These are phyloP conservation scores for Acleris emargana DNA, from an alignment of 2,888 invertebrate species.

Conservation along the genomic window DNA sequence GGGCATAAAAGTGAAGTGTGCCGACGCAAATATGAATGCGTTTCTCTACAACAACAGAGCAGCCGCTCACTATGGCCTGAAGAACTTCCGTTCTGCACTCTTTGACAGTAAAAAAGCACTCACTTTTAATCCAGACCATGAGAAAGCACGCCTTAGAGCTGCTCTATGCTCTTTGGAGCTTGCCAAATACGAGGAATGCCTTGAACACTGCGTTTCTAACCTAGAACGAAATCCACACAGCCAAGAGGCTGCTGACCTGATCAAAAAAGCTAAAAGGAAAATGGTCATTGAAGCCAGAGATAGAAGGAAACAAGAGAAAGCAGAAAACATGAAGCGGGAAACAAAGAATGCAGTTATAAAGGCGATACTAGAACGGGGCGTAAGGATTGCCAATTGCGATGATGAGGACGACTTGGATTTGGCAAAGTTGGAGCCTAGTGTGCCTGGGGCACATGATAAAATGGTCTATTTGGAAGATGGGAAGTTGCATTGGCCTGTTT, in stretches of 20 bases:
- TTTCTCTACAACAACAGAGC: constrained; percentile 96
- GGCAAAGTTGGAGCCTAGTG: constrained; percentile 84
- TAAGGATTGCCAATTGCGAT: constrained; percentile 81
- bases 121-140: constrained; percentile 88
- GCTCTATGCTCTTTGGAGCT: constrained; percentile 88
- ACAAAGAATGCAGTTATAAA: constrained; percentile 66
- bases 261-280: constrained; percentile 75
- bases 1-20: constrained; percentile 91
- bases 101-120: constrained; percentile 92
- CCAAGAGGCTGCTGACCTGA: constrained; percentile 67
- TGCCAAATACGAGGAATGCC: constrained; percentile 87
- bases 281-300: constrained; percentile 80
- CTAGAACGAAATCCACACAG: constrained; percentile 83
- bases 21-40: constrained; percentile 88
- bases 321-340: constrained; percentile 69
- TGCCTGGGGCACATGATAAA: constrained; percentile 86
- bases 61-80: constrained; percentile 92
- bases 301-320: constrained; percentile 77
- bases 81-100: constrained; percentile 91
- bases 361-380: constrained; percentile 72
- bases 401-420: constrained; percentile 75
- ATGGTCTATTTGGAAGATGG: constrained; percentile 86
- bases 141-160: constrained; percentile 90
- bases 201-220: constrained; percentile 87
- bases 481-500: constrained; percentile 92